Evolutionary conservation across 2,797 vertebrate species (phyloP), one percentile per base, ranked within the genome.

Genomic region (Pangasius djambal): DNA sequence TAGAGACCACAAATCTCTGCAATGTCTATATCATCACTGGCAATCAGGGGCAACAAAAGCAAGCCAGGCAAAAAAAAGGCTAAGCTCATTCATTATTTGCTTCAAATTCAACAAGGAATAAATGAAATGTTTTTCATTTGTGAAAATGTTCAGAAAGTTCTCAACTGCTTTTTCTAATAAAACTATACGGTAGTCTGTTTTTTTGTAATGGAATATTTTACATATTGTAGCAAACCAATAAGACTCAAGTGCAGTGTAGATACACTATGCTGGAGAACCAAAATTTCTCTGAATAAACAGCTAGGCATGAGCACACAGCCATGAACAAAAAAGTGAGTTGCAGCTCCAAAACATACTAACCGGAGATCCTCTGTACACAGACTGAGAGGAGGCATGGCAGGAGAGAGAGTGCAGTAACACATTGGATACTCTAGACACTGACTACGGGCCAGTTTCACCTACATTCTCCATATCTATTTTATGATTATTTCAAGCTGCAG

Each of bases 281-380:
- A 20, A 44, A 67, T 31, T 22, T 69, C 48, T 85, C 70, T 79
- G 59, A 55, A 69, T 70, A 50, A 89, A 84, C 61, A 92, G 83
- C 55, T 89, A 90, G 92, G 85, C 89, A 91, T 65, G 93, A 85
- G 37, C 91, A 92, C 92, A 92, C 92, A 90, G 86, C 85, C 83
- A 90, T 77, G 34, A 85, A 75, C 84, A 86, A 25, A 67, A 84
- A 59, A 86, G 83, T 87, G 78, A 88, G 74, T 20, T 89, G 61
- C 63, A 86, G 82, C 90, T 84, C 59, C 48, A 48, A 50, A 82
- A 63, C 18, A 82, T 96, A 99, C 98, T 97, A 97, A 99, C 98
- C 98, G 98, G 98, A 93, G 98, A 99, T 98, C 98, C 98, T 98
- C 98, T 97, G 96, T 98, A 98, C 92, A 97, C 88, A 94, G 97